A percentile compares a stretch with the other conserved stretches of the same genome.
phyloP scores from a whole-genome alignment of 2,888 invertebrate genomes.

The Apodemia zela region DNA sequence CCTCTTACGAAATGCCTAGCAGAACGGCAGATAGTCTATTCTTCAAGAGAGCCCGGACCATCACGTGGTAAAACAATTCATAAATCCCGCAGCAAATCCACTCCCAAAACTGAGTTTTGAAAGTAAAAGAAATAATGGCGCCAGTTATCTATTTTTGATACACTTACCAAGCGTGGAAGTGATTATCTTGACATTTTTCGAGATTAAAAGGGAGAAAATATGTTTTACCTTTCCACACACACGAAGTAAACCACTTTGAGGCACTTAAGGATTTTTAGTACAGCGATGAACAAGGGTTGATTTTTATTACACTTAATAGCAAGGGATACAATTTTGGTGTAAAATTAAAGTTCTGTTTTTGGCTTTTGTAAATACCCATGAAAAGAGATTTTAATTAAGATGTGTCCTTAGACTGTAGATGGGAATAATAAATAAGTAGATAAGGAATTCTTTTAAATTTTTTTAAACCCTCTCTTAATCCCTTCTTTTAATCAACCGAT shows the following conservation, averaged over 20 bases:
- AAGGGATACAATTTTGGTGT: conserved; percentile 5
- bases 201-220: conserved; percentile 42
- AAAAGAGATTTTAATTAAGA: no score
- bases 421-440: no score
- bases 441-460: no score
- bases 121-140: not conserved
- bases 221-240: conserved; percentile 35
- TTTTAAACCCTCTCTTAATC: no score
- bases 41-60: no score
- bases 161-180: conserved; percentile 1
- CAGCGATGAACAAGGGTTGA: conserved; percentile 1
- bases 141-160: conserved; percentile 4
- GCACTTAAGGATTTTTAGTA: conserved; percentile 26
- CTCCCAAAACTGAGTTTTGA: not conserved
- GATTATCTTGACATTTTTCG: conserved; percentile 35
- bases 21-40: no score
- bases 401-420: no score
- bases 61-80: no score
- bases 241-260: conserved; percentile 38
- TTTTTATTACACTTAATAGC: conserved; percentile 10
- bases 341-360: conserved; percentile 1
- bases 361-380: not conserved
- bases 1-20: no score
- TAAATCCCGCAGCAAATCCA: not conserved
- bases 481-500: no score